These are phyloP conservation scores for Pseudorectes ferrugineus DNA, from an alignment of 2,113 vertebrate genomes.

Conservation along the genomic window DNA sequence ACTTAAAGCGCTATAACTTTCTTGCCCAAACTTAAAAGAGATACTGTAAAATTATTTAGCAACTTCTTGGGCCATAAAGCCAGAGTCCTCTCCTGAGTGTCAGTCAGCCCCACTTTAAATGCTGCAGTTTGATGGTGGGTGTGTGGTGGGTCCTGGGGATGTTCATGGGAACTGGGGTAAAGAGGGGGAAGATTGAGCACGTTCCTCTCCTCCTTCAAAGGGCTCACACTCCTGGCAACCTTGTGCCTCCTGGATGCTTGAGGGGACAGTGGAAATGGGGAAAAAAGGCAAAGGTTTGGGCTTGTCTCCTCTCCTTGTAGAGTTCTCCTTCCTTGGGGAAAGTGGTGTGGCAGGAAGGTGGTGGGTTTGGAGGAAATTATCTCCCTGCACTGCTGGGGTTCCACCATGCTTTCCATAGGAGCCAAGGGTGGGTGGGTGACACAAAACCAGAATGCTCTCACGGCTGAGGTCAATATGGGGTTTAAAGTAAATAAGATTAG, in stretches of 20 bases:
- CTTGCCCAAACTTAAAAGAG: constrained; percentile 54
- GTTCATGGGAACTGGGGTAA: neutral
- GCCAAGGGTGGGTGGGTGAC: accelerated
- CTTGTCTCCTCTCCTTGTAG: neutral
- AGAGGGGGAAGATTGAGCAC: neutral
- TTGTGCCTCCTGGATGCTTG: neutral
- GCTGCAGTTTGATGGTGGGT: neutral
- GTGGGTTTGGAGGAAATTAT: neutral
- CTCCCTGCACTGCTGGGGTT: accelerated
- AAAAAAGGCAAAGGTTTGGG: neutral
- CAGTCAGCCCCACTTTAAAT: neutral
- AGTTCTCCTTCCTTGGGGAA: neutral
- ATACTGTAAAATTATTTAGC: constrained; percentile 60
- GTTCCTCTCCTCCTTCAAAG: neutral
- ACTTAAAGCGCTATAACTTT: constrained; percentile 54
- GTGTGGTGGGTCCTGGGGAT: neutral
- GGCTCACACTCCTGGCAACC: neutral
- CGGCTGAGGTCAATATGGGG: neutral
- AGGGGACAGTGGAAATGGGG: neutral
- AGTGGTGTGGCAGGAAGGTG: neutral
- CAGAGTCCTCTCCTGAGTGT: neutral
- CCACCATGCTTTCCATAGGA: accelerated
- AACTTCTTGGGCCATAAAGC: constrained; percentile 34
- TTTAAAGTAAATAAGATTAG: neutral
- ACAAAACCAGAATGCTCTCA: neutral